Evolutionary conservation across 2,888 invertebrate species (phyloP).

Genomic region (Cryptosula pallasiana): DNA sequence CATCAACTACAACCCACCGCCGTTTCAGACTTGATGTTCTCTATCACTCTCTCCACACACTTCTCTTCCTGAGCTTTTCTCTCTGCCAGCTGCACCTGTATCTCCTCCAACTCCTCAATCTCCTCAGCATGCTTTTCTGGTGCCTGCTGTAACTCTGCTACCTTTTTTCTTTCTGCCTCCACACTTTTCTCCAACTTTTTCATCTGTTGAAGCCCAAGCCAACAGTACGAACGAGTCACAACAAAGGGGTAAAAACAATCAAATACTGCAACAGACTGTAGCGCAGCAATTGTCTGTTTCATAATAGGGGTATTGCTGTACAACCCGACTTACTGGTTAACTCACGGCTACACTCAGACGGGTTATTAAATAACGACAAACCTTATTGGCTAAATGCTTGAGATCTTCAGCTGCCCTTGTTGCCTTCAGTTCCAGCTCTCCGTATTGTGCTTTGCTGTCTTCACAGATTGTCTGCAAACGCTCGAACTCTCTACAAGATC

Average conservation of each 20-base stretch:
- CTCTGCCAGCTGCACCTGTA: slow-evolving; percentile 61
- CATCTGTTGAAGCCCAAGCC: no score
- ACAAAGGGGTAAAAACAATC: no score
- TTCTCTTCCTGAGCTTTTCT: slow-evolving; percentile 58
- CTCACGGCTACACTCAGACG: no score
- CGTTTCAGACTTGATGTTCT: slow-evolving; percentile 65
- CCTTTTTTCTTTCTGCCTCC: slow-evolving; percentile 56
- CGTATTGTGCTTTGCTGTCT: slow-evolving; percentile 61
- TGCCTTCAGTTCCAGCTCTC: slow-evolving; percentile 64
- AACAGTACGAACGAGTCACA: no score
- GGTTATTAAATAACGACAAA: no score
- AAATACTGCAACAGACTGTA: no score
- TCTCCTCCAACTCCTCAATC: slow-evolving; percentile 57
- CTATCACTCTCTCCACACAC: slow-evolving; percentile 57
- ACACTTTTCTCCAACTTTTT: slow-evolving; percentile 69
- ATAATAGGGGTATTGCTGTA: no score
- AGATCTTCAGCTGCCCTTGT: slow-evolving; percentile 56
- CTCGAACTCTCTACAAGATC: slow-evolving; percentile 13
- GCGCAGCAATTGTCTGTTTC: no score
- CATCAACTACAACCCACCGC: slow-evolving; percentile 45
- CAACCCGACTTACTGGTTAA: no score
- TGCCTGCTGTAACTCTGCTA: slow-evolving; percentile 62
- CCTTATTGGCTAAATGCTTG: slow-evolving; percentile 37
- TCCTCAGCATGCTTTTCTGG: slow-evolving; percentile 72
- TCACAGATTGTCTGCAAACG: slow-evolving; percentile 57